phyloP scores from a whole-genome alignment of 2,888 invertebrate species.

The Myathropa florea region DNA sequence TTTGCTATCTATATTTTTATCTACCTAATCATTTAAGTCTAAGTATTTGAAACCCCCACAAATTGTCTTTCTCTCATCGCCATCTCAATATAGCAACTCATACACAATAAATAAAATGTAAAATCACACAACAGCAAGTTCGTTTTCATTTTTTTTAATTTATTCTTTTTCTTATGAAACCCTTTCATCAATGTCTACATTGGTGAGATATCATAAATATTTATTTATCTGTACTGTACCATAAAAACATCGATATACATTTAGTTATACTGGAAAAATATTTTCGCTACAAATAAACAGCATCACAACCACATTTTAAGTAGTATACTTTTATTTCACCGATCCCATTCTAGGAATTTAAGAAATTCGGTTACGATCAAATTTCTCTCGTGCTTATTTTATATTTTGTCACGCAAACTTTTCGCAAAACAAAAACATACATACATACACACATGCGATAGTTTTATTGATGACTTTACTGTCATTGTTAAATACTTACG shows the following conservation, averaged over 20 bases:
- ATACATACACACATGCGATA: neutral
- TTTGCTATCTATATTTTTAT: neutral
- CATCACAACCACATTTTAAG: constrained; percentile 59
- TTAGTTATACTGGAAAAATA: neutral
- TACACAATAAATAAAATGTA: neutral
- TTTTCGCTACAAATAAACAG: constrained; percentile 23
- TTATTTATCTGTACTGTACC: neutral
- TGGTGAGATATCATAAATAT: neutral
- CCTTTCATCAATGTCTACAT: neutral
- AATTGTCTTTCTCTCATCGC: neutral
- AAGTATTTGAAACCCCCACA: neutral
- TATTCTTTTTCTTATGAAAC: neutral
- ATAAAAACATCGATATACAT: constrained; percentile 8
- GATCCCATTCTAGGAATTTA: neutral
- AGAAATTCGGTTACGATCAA: neutral
- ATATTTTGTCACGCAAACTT: neutral
- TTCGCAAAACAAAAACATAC: no score
- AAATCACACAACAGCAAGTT: neutral
- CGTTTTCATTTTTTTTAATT: neutral
- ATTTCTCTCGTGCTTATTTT: neutral
- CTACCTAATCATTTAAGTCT: neutral
- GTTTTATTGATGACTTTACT: neutral
- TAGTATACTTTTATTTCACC: neutral
- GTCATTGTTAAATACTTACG: neutral
- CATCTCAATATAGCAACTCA: neutral